Evolutionary conservation across 2,113 vertebrate species (phyloP).

Genomic region (Emydura subglobosa): DNA sequence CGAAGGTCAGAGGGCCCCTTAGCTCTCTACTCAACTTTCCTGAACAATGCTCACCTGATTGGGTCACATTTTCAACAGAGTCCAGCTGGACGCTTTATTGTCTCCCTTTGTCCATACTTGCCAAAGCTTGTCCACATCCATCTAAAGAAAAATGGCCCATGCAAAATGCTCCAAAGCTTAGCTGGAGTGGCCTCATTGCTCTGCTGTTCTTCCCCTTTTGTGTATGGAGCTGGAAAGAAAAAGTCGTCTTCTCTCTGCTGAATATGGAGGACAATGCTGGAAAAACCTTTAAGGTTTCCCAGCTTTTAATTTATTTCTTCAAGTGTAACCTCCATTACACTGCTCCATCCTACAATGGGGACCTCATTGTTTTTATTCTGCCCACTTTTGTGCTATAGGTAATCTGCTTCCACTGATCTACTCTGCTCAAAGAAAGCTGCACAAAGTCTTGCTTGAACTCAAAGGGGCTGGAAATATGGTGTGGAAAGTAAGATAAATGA

Average conservation of each 20-base stretch:
- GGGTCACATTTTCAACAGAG: not conserved
- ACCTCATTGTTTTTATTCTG: not conserved
- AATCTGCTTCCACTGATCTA: not conserved
- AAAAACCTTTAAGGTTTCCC: conserved; percentile 9
- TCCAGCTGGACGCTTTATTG: not conserved
- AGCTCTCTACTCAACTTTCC: not conserved
- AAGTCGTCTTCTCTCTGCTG: not conserved
- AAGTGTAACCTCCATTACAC: not conserved
- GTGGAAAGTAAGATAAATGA: not conserved
- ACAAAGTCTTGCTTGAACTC: not conserved
- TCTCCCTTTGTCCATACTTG: not conserved
- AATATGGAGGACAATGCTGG: not conserved
- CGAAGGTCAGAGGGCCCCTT: not conserved
- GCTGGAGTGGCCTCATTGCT: not conserved
- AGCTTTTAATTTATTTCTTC: not conserved
- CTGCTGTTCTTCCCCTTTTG: not conserved
- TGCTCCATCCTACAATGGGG: not conserved
- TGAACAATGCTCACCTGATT: not conserved
- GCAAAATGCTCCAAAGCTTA: not conserved
- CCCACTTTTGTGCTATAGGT: not conserved
- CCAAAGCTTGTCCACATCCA: not conserved
- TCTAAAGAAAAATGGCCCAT: not conserved
- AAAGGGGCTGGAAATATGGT: not conserved
- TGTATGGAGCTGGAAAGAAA: not conserved
- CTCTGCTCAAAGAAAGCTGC: not conserved